These are phyloP conservation scores for Petrolisthes cinctipes DNA, from an alignment of 2,888 invertebrate genomes.

Conservation along the genomic window DNA sequence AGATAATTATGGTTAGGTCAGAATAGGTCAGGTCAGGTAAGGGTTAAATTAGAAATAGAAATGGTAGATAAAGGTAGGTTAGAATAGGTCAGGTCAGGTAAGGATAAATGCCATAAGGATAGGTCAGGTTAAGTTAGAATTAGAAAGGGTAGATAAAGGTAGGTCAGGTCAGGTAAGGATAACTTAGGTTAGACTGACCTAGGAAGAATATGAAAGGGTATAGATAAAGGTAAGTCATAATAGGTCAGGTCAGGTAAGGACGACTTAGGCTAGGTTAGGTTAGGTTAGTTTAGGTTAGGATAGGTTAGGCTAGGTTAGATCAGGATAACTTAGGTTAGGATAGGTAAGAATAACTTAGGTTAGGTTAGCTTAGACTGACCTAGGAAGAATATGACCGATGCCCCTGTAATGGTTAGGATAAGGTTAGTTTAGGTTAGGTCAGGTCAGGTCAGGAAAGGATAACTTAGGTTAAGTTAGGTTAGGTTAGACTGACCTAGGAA, in stretches of 20 bases:
- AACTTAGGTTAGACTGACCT: neutral
- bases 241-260: neutral
- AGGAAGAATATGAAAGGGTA: neutral
- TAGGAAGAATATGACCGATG: too few relatives aligned
- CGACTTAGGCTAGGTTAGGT: too few relatives aligned
- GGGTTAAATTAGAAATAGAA: neutral
- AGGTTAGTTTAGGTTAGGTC: too few relatives aligned
- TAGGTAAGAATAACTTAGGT: neutral
- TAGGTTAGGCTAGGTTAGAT: neutral
- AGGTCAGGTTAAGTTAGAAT: neutral
- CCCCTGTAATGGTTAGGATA: too few relatives aligned
- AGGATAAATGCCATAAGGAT: neutral
- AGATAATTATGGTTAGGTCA: too few relatives aligned
- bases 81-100: neutral
- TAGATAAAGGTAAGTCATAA: neutral
- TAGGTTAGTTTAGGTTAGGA: too few relatives aligned
- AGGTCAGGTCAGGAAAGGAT: too few relatives aligned
- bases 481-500: constrained; percentile 45
- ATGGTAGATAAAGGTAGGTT: neutral
- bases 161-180: neutral
- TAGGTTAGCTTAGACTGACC: too few relatives aligned
- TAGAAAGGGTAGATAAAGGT: neutral
- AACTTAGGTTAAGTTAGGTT: too few relatives aligned
- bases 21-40: neutral
- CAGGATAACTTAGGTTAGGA: neutral